Evolutionary conservation across 2,797 vertebrate genomes (phyloP).

Genomic region (Scarus forsteni): DNA sequence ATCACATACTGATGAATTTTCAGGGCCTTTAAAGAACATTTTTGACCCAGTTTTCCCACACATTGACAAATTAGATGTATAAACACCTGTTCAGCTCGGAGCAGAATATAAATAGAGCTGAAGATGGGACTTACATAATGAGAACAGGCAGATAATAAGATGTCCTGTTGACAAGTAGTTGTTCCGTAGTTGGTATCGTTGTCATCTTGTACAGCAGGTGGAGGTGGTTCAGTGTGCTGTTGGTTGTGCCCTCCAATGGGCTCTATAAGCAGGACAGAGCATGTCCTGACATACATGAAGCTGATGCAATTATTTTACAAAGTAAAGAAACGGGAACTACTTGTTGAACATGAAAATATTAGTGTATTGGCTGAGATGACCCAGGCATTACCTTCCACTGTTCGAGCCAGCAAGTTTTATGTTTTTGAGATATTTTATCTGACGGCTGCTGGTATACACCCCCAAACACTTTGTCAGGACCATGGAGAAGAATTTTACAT

Average conservation of each 20-base stretch:
- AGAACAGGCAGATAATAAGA: slow-evolving; percentile 36
- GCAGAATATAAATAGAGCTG: slow-evolving; percentile 17
- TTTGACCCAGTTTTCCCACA: slow-evolving; percentile 7
- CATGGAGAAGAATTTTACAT: too few relatives aligned
- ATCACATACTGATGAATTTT: slow-evolving; percentile 21
- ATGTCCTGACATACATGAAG: not conserved
- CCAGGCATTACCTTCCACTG: too few relatives aligned
- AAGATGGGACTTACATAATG: slow-evolving; percentile 21
- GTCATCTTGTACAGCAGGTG: slow-evolving; percentile 44
- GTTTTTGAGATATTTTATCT: too few relatives aligned
- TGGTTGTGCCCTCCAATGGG: slow-evolving; percentile 43
- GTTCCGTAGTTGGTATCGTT: slow-evolving; percentile 43
- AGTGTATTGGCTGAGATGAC: too few relatives aligned
- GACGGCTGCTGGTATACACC: too few relatives aligned
- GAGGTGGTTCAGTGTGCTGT: slow-evolving; percentile 31
- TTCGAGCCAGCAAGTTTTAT: too few relatives aligned
- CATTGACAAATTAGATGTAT: slow-evolving; percentile 10
- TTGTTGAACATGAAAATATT: too few relatives aligned
- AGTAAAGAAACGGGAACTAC: too few relatives aligned
- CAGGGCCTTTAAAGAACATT: slow-evolving; percentile 1
- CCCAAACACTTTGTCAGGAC: too few relatives aligned
- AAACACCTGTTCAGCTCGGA: slow-evolving; percentile 30
- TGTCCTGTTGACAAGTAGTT: slow-evolving; percentile 55
- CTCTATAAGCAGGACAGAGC: slow-evolving; percentile 2
- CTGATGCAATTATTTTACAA: too few relatives aligned